These are phyloP conservation scores for Escarpia spicata DNA, from an alignment of 2,888 invertebrate genomes.

Conservation along the genomic window DNA sequence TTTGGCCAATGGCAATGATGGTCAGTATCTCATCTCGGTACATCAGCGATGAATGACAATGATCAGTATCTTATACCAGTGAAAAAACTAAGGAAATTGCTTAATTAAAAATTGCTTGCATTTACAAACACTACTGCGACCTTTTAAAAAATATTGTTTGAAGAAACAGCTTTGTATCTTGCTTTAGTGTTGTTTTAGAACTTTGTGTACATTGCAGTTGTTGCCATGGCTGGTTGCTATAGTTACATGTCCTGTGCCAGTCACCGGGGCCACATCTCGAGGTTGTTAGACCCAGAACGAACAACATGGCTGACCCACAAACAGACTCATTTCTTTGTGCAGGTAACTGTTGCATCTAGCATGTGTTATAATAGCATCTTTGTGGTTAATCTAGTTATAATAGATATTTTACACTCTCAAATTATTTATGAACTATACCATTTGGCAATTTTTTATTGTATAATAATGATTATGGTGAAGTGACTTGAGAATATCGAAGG, in stretches of 20 bases:
- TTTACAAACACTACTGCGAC: too few species aligned
- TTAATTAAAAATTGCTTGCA: too few species aligned
- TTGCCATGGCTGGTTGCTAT: neutral
- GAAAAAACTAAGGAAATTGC: too few species aligned
- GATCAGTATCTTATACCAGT: too few species aligned
- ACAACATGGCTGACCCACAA: conserved; percentile 37
- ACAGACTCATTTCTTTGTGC: conserved; percentile 48
- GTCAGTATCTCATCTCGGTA: too few species aligned
- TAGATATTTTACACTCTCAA: too few species aligned
- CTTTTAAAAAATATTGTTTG: too few species aligned
- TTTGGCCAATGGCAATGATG: too few species aligned
- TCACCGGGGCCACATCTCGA: neutral
- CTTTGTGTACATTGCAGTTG: neutral
- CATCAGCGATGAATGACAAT: too few species aligned
- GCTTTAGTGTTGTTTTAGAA: neutral
- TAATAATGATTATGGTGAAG: neutral
- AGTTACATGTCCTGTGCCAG: neutral
- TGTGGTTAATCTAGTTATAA: too few species aligned
- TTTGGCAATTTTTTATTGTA: neutral
- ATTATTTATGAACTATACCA: too few species aligned
- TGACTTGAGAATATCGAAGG: neutral
- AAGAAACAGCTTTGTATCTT: too few species aligned
- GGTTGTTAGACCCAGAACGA: neutral
- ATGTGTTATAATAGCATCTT: neutral
- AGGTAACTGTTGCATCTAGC: conserved; percentile 37